Conservation (phyloP, 2,113 vertebrate genomes). For the Rhabdornis inornatus region DNA sequence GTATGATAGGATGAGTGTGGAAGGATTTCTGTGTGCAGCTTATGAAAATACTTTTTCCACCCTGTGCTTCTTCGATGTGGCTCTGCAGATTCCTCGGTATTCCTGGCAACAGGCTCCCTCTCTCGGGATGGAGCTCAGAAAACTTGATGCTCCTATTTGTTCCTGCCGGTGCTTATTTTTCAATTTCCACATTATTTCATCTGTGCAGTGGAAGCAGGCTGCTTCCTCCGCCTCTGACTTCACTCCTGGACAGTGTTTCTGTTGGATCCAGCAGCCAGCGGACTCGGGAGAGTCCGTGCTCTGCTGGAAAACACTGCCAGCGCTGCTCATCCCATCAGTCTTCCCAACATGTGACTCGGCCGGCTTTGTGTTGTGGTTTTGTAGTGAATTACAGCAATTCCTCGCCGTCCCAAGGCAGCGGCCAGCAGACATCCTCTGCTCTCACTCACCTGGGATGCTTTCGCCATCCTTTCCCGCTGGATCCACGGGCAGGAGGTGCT, state of each 20-base stretch:
- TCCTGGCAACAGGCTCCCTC: background rate
- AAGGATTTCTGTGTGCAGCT: background rate
- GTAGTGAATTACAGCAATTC: background rate
- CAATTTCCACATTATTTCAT: background rate
- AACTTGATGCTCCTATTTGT: background rate
- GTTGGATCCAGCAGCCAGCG: background rate
- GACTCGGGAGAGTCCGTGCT: background rate
- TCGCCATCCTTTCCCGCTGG: background rate
- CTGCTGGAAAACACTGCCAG: background rate
- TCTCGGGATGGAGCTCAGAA: background rate
- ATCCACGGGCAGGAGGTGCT: background rate
- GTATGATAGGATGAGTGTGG: background rate
- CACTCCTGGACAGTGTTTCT: background rate
- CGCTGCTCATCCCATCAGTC: background rate
- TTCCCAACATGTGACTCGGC: background rate
- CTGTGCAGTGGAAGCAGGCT: background rate
- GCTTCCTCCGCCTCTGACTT: background rate
- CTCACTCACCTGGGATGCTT: background rate
- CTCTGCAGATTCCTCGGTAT: background rate
- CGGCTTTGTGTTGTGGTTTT: background rate
- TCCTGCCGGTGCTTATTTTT: background rate
- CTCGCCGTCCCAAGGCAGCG: fast-evolving
- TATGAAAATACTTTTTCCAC: background rate
- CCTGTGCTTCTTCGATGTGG: background rate
- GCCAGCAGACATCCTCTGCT: background rate